Percentiles rank a stretch among this genome's conserved stretches.
These are phyloP conservation scores for Patella ulyssiponensis DNA, from an alignment of 2,888 invertebrate genomes.

Conservation along the genomic window DNA sequence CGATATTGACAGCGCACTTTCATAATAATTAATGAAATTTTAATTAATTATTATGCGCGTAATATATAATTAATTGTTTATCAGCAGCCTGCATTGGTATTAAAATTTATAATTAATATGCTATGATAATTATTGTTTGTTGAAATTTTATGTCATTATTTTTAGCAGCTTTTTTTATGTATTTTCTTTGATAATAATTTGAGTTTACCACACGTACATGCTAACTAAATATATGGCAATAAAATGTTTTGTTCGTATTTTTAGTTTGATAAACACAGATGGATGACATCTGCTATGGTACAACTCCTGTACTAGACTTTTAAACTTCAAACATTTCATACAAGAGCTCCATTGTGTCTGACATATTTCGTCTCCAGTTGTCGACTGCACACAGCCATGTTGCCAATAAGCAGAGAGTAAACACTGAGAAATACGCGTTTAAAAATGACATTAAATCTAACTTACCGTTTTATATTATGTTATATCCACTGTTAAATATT, in stretches of 20 bases:
- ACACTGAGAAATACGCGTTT: background rate
- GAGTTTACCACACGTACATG: background rate
- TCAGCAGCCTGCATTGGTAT: background rate
- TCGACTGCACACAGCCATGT: background rate
- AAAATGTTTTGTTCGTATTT: background rate
- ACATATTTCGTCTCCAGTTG: background rate
- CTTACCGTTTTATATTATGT: constrained; percentile 7
- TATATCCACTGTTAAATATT: constrained; percentile 1
- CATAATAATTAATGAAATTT: no score
- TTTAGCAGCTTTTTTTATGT: background rate
- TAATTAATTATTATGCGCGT: no score
- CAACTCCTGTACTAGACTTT: background rate
- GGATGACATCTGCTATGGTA: background rate
- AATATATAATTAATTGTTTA: no score
- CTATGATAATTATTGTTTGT: no score
- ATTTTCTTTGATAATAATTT: background rate
- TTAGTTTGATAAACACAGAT: constrained; percentile 1
- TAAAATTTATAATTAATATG: background rate
- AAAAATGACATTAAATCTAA: background rate
- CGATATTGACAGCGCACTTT: no score
- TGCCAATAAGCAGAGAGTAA: background rate
- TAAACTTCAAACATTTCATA: background rate
- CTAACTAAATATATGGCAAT: background rate
- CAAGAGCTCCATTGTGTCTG: background rate
- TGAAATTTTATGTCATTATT: no score